A percentile compares a stretch with the other conserved stretches of the same genome.
These are phyloP conservation scores for Luffia ferchaultella DNA, from an alignment of 2,888 invertebrate genomes.

Conservation along the genomic window DNA sequence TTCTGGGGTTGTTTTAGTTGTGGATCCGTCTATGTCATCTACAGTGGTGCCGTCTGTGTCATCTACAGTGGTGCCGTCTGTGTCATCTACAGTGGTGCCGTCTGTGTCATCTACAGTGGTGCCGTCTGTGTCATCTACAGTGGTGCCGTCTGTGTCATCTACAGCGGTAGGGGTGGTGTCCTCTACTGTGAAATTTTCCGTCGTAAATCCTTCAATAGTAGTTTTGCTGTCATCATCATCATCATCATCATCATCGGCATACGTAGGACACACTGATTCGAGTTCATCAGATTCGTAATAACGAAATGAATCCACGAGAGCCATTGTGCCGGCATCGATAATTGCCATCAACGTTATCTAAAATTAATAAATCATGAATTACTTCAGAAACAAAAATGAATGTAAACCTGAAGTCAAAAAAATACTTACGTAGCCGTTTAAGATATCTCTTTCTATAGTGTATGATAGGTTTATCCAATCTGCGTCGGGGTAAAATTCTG, in stretches of 20 bases:
- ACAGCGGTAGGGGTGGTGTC: constrained; percentile 3
- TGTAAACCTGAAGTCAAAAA: background rate
- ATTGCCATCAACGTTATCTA: constrained; percentile 19
- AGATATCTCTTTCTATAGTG: background rate
- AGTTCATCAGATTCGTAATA: constrained; percentile 24
- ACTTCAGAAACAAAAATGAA: background rate
- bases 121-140: background rate
- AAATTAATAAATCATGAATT: background rate
- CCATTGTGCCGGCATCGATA: constrained; percentile 18
- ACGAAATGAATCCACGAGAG: constrained; percentile 34
- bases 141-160: background rate
- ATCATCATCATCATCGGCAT: constrained; percentile 13
- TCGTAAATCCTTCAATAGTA: constrained; percentile 2
- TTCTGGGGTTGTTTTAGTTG: background rate
- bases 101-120: background rate
- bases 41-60: background rate
- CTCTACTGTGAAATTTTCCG: constrained; percentile 6
- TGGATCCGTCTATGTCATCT: background rate
- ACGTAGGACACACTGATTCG: constrained; percentile 25
- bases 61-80: background rate
- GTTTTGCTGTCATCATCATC: background rate
- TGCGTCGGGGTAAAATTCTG: background rate
- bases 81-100: background rate
- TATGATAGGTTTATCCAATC: background rate
- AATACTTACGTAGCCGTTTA: background rate